Evolutionary conservation across 2,888 invertebrate species (phyloP).

Genomic region (Amphimallon solstitiale): DNA sequence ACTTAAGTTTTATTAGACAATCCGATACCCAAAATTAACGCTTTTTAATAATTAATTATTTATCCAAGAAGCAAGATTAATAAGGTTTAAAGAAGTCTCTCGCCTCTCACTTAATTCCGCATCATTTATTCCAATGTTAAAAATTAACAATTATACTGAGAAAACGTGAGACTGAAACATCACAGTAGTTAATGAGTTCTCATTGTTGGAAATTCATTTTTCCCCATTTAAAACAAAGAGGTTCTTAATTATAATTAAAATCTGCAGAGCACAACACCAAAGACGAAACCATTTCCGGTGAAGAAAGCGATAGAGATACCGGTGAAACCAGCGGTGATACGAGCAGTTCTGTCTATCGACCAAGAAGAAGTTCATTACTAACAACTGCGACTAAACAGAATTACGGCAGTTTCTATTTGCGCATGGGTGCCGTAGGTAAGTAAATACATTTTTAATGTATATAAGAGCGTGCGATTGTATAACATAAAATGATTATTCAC

Average conservation of each 20-base stretch:
- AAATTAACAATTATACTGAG: too few relatives aligned
- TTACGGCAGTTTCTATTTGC: conserved; percentile 91
- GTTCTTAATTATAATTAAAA: conserved; percentile 24
- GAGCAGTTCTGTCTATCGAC: conserved; percentile 54
- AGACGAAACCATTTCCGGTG: conserved; percentile 66
- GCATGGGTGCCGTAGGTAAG: conserved; percentile 91
- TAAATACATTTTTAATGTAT: conserved; percentile 11
- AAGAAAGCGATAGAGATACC: conserved; percentile 61
- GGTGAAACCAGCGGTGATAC: conserved; percentile 58
- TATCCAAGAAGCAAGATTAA: background rate
- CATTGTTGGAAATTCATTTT: background rate
- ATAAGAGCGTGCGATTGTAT: background rate
- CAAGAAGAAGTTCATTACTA: conserved; percentile 59
- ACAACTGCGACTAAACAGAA: conserved; percentile 69
- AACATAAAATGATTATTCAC: background rate
- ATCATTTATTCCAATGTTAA: too few relatives aligned
- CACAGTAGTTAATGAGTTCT: background rate
- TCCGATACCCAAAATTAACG: background rate
- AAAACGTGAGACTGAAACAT: background rate
- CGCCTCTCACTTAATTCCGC: too few relatives aligned
- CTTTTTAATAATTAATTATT: background rate
- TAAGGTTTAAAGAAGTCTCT: background rate
- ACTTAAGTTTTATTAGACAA: too few relatives aligned
- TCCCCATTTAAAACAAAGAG: background rate
- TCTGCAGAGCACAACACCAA: conserved; percentile 38